Conservation (phyloP, 2,797 vertebrate species). For the Falco cherrug region DNA sequence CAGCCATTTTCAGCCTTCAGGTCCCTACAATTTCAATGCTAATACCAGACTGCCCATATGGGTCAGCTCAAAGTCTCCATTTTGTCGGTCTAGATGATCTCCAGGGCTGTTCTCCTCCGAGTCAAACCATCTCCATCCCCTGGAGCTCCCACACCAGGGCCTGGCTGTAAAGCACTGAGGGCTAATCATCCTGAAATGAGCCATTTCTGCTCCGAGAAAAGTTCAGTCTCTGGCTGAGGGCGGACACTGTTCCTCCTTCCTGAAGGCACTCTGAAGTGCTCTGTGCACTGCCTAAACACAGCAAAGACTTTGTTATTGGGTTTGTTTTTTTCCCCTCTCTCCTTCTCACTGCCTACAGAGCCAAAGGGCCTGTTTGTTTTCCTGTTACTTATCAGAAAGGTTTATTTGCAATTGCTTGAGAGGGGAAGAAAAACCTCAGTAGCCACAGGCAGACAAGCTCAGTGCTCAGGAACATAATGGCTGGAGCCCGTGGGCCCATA, state of each 20-base stretch:
- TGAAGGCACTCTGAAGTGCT: neutral
- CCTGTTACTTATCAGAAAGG: constrained; percentile 67
- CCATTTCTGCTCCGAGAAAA: neutral
- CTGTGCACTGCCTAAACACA: neutral
- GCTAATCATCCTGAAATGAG: neutral
- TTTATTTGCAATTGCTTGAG: constrained; percentile 60
- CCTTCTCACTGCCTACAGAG: constrained; percentile 46
- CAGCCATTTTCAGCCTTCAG: neutral
- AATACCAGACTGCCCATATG: neutral
- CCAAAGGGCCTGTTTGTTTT: constrained; percentile 66
- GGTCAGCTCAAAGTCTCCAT: neutral
- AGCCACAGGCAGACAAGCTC: constrained; percentile 61
- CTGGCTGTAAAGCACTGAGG: neutral
- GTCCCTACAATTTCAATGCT: neutral
- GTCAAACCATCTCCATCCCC: neutral
- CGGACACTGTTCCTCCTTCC: neutral
- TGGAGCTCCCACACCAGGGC: neutral
- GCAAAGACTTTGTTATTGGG: neutral
- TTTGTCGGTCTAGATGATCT: neutral
- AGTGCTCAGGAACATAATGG: constrained; percentile 58
- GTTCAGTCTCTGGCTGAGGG: neutral
- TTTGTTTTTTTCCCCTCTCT: neutral
- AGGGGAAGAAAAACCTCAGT: neutral
- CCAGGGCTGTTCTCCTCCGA: neutral
- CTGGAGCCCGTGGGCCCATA: constrained; percentile 34